These are phyloP conservation scores for Xestia sexstrigata DNA, from an alignment of 2,888 invertebrate genomes.

Conservation along the genomic window DNA sequence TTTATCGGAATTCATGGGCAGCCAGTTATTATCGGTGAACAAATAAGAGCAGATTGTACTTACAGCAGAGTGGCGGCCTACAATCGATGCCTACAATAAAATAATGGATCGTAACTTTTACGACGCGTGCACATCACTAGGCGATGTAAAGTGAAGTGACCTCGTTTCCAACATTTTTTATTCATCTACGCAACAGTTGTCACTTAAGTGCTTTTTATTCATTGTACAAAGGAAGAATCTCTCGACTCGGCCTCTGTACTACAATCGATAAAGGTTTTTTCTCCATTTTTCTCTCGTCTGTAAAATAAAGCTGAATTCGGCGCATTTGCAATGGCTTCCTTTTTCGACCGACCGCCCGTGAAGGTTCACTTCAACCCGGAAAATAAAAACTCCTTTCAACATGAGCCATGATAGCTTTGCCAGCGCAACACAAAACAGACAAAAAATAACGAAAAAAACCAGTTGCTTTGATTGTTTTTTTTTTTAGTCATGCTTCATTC, in stretches of 20 bases:
- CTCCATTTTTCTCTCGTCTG: conserved; percentile 65
- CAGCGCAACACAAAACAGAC: conserved; percentile 46
- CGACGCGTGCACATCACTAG: conserved; percentile 66
- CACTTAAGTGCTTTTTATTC: conserved; percentile 61
- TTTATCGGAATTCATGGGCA: conserved; percentile 73
- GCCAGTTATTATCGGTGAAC: conserved; percentile 68
- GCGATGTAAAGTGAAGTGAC: conserved; percentile 72
- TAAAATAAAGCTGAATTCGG: conserved; percentile 69
- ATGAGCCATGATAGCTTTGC: conserved; percentile 52
- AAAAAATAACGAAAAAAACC: conserved; percentile 40
- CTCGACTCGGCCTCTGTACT: conserved; percentile 66
- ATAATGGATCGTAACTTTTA: conserved; percentile 67
- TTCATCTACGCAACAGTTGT: conserved; percentile 67
- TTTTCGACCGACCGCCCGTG: conserved; percentile 71
- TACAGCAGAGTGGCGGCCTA: conserved; percentile 60
- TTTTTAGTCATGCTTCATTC: conserved; percentile 41
- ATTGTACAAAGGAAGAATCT: conserved; percentile 65
- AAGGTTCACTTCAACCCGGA: conserved; percentile 72
- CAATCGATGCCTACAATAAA: conserved; percentile 54
- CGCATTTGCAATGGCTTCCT: conserved; percentile 72
- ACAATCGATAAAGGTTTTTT: conserved; percentile 72
- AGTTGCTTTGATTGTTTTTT: conserved; percentile 47
- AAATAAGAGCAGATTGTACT: conserved; percentile 65
- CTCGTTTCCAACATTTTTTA: conserved; percentile 75
- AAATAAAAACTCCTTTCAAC: conserved; percentile 65